Percentiles rank a stretch among this genome's conserved stretches.
phyloP scores from a whole-genome alignment of 2,888 invertebrate genomes.

The Polietes domitor region DNA sequence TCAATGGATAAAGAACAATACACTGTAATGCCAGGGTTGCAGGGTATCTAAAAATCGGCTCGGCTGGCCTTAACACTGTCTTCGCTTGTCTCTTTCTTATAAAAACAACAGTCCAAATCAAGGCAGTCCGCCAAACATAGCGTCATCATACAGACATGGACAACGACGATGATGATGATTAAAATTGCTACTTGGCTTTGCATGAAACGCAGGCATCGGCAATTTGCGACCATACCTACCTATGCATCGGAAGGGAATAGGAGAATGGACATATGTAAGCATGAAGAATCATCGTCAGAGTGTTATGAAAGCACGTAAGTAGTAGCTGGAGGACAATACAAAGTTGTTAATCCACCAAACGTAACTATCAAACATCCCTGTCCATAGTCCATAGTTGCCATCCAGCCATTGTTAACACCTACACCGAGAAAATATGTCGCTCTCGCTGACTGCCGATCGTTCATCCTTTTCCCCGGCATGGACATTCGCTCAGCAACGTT shows the following conservation, averaged over 20 bases:
- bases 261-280: not conserved
- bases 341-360: slow-evolving; percentile 64
- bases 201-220: slow-evolving; percentile 19
- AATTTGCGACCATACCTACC: no score
- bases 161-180: slow-evolving; percentile 41
- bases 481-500: not conserved
- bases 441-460: not conserved
- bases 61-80: no score
- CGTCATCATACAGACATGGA: not conserved
- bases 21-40: no score
- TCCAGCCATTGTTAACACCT: slow-evolving; percentile 1
- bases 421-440: slow-evolving; percentile 10
- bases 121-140: slow-evolving; percentile 13
- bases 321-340: slow-evolving; percentile 57
- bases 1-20: no score
- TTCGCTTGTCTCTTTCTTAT: slow-evolving; percentile 1
- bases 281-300: slow-evolving; percentile 33
- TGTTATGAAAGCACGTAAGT: slow-evolving; percentile 64
- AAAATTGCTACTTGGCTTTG: slow-evolving; percentile 61
- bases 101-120: slow-evolving; percentile 49
- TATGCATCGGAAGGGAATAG: slow-evolving; percentile 17
- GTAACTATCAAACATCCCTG: slow-evolving; percentile 50
- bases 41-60: no score
- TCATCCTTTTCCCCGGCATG: not conserved
- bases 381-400: not conserved